Evolutionary conservation across 1,140 invertebrate genomes (phyloP).

Genomic region (Ruditapes philippinarum): DNA sequence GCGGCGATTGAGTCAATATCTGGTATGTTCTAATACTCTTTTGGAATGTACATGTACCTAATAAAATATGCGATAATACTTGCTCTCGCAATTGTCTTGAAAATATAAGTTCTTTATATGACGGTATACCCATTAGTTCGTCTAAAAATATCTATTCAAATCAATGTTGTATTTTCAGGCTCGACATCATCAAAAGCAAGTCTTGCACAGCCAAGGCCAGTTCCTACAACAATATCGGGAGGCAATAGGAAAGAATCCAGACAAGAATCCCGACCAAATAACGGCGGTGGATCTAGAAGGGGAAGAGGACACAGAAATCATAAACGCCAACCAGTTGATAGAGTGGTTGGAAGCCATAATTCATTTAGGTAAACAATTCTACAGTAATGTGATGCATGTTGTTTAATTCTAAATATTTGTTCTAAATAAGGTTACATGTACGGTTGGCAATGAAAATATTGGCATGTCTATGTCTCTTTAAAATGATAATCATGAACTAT

Average conservation of each 20-base stretch:
- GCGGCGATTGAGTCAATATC: slow-evolving; percentile 36
- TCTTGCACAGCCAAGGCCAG: background rate
- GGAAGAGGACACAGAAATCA: background rate
- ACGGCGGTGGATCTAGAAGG: background rate
- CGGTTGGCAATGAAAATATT: too few relatives aligned
- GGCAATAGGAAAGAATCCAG: background rate
- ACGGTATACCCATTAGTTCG: too few relatives aligned
- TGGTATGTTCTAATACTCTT: slow-evolving; percentile 1
- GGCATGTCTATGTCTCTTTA: too few relatives aligned
- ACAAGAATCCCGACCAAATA: background rate
- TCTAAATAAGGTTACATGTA: too few relatives aligned
- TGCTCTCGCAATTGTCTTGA: too few relatives aligned
- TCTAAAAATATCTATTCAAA: too few relatives aligned
- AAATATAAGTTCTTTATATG: too few relatives aligned
- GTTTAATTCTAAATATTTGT: too few relatives aligned
- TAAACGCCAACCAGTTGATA: background rate
- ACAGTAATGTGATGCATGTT: too few relatives aligned
- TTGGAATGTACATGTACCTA: too few relatives aligned
- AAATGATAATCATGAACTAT: too few relatives aligned
- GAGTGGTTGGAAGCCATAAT: background rate
- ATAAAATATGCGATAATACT: too few relatives aligned
- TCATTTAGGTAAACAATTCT: slow-evolving; percentile 20
- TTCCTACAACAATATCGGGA: background rate
- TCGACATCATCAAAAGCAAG: background rate
- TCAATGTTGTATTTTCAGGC: background rate